Conservation (phyloP, 2,797 vertebrate species). For the Morus bassanus region DNA sequence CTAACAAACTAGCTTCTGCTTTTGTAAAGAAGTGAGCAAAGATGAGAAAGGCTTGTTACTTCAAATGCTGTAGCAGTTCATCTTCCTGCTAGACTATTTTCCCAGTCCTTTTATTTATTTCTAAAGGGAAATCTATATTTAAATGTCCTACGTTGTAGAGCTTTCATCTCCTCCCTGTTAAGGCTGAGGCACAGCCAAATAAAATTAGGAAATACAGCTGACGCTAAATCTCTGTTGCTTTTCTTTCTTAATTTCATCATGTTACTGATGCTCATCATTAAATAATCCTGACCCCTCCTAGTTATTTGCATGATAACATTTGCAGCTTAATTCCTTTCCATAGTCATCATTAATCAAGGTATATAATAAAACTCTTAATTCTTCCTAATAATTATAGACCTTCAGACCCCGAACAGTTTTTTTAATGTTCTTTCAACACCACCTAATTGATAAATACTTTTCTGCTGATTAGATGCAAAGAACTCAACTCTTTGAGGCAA, state of each 20-base stretch:
- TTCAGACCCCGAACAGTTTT: not conserved
- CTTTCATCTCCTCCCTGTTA: not conserved
- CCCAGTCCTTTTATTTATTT: not conserved
- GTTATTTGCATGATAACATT: not conserved
- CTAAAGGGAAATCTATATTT: not conserved
- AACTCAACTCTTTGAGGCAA: not conserved
- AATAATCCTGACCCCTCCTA: not conserved
- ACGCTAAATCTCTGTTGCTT: not conserved
- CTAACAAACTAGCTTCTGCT: not conserved
- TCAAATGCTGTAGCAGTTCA: not conserved
- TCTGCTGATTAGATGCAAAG: not conserved
- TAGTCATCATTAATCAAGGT: not conserved
- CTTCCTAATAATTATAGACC: slow-evolving; percentile 29
- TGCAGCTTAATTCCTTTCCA: not conserved
- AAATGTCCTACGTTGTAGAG: not conserved
- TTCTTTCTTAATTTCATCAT: not conserved
- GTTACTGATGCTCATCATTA: not conserved
- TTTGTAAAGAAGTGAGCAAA: not conserved
- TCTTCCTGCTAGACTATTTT: not conserved
- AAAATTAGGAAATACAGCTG: not conserved
- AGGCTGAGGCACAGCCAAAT: not conserved
- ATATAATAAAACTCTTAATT: not conserved
- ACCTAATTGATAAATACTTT: slow-evolving; percentile 8
- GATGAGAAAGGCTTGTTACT: not conserved
- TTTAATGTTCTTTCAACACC: slow-evolving; percentile 17